Conservation (phyloP, 2,888 invertebrate genomes). For the Anticlea derivata region DNA sequence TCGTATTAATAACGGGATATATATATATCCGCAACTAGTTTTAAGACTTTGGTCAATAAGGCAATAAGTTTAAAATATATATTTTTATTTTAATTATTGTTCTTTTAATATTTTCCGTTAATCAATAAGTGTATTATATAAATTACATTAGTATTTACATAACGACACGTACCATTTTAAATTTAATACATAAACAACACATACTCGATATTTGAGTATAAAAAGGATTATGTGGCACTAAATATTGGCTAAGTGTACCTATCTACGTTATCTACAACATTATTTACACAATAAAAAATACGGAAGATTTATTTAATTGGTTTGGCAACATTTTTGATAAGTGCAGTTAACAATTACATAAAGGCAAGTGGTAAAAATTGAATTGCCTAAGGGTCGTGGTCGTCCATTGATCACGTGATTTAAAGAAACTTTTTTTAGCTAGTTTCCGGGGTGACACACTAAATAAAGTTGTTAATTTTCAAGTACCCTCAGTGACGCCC, state of each 20-base stretch:
- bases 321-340: slow-evolving; percentile 60
- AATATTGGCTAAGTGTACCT: slow-evolving; percentile 63
- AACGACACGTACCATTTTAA: slow-evolving; percentile 38
- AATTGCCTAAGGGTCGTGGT: too few species aligned
- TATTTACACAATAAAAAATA: slow-evolving; percentile 65
- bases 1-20: slow-evolving; percentile 70
- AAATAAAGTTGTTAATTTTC: too few species aligned
- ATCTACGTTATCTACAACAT: slow-evolving; percentile 61
- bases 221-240: slow-evolving; percentile 69
- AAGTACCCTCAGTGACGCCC: not conserved
- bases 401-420: too few species aligned
- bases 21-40: slow-evolving; percentile 78
- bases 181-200: slow-evolving; percentile 33
- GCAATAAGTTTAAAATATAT: slow-evolving; percentile 84
- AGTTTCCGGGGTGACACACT: too few species aligned
- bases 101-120: slow-evolving; percentile 79
- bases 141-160: slow-evolving; percentile 77
- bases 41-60: slow-evolving; percentile 84
- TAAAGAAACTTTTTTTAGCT: too few species aligned
- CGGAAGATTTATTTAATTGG: slow-evolving; percentile 50
- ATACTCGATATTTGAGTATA: slow-evolving; percentile 52
- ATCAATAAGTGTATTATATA: slow-evolving; percentile 61
- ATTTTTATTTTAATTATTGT: slow-evolving; percentile 79
- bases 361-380: too few species aligned
- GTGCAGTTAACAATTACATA: not conserved